phyloP scores from a whole-genome alignment of 1,140 invertebrate species.

The Arion vulgaris region DNA sequence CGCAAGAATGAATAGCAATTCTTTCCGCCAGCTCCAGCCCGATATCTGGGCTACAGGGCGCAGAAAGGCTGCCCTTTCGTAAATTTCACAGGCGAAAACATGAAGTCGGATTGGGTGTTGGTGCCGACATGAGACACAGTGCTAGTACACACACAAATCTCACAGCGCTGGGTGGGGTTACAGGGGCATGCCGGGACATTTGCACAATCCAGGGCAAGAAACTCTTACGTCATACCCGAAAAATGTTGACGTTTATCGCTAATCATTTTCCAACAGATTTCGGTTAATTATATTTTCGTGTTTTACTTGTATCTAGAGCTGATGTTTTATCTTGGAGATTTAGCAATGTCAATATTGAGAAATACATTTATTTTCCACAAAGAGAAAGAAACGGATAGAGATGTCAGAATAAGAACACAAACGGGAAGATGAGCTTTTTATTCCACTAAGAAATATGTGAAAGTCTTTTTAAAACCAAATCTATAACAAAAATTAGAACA shows the following conservation, averaged over 20 bases:
- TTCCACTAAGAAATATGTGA: too few species aligned
- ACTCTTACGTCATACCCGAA: constrained; percentile 42
- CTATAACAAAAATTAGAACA: too few species aligned
- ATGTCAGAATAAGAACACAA: too few species aligned
- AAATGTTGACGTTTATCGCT: constrained; percentile 29
- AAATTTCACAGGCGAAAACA: constrained; percentile 58
- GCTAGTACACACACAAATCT: constrained; percentile 56
- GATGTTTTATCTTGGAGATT: too few species aligned
- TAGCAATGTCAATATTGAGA: too few species aligned
- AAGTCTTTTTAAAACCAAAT: too few species aligned
- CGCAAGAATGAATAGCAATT: constrained; percentile 44
- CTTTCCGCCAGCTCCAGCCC: constrained; percentile 49
- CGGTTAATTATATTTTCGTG: too few species aligned
- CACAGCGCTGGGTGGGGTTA: constrained; percentile 68
- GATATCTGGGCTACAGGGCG: constrained; percentile 50
- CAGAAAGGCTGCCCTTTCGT: constrained; percentile 55
- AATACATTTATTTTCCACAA: too few species aligned
- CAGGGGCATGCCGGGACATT: constrained; percentile 63
- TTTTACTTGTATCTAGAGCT: too few species aligned
- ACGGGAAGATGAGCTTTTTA: too few species aligned
- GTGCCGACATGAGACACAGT: constrained; percentile 46
- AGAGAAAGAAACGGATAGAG: too few species aligned
- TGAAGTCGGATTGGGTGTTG: constrained; percentile 52
- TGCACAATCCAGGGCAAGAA: constrained; percentile 48
- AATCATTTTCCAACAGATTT: too few species aligned